Base-by-base conservation (phyloP, 2,888 invertebrate genomes). In the Andrena praecox region DNA sequence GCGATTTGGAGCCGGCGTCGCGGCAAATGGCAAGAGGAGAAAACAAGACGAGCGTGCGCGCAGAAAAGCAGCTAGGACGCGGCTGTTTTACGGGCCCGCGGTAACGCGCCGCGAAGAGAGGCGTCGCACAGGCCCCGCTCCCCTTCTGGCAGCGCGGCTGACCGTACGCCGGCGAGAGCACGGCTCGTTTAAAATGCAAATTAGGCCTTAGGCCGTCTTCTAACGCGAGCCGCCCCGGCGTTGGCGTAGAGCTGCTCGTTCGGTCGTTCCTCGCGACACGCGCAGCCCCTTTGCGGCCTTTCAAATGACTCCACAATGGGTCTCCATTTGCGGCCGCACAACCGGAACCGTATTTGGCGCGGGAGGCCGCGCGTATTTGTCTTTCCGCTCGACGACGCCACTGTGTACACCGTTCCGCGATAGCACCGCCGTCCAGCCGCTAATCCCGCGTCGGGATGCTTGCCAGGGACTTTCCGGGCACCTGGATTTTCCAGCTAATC, bases 181-280 rank as follows among this genome's bases (percentile, higher is more conserved):
- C 76, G 80, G 74, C 87, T 91, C 91, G 91, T 91, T 92, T 91
- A 91, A 92, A 91, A 92, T 92, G 92, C 91, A 91, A 91, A 92
- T 92, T 90, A 91, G 89, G 80, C 85, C 81, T 77, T 85, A 87
- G 71, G 71, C 85, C 85, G 87, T 79, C 86, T 86, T 88, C 87
- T 80, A 85, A 64, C 74, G 77, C 68, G 75, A 75, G 69, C 63
- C 69, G 72, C 76, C 62, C 54, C 63, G n/a, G 33, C 56, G 33
- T n/a, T 35, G 35, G 56, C 56, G 66, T 52, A 67, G 67, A 77
- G 33, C 31, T 4, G 66, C 42, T 66, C 70, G 77, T 77, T 80
- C 56, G 54, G 31, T 66, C 70, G 77, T 77, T 80, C 56, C 71
- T 52, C 59, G 56, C 77, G 81, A 72, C 62, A 27, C 80, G 54